phyloP scores from a whole-genome alignment of 2,888 invertebrate genomes.

The Leptopterna dolabrata region DNA sequence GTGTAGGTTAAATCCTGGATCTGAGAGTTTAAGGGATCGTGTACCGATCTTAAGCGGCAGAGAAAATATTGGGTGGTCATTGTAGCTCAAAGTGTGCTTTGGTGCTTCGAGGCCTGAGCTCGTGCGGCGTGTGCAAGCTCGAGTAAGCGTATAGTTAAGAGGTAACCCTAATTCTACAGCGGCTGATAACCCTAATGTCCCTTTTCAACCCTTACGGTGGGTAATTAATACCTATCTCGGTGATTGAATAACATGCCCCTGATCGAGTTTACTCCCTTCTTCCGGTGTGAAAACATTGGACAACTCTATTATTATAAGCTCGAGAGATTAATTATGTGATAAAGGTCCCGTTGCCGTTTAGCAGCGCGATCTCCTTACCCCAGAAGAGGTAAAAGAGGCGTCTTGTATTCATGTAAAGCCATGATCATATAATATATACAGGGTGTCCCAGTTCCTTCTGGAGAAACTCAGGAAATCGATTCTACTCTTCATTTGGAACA shows the following conservation, averaged over 20 bases:
- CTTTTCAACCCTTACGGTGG: slow-evolving; percentile 26
- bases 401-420: neutral
- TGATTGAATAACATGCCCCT: slow-evolving; percentile 35
- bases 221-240: slow-evolving; percentile 42
- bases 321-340: slow-evolving; percentile 6
- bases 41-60: neutral
- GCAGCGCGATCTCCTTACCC: neutral
- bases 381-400: neutral
- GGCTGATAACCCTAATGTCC: slow-evolving; percentile 37
- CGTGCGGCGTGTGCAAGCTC: neutral
- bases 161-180: slow-evolving; percentile 1
- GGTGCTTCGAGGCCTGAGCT: neutral
- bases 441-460: too few relatives aligned
- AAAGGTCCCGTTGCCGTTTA: neutral
- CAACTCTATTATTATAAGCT: slow-evolving; percentile 37
- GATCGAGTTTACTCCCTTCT: neutral
- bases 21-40: neutral
- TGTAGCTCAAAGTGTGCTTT: neutral
- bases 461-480: too few relatives aligned
- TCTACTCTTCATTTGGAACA: too few relatives aligned
- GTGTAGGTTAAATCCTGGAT: neutral
- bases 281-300: slow-evolving; percentile 28
- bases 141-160: slow-evolving; percentile 5
- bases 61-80: slow-evolving; percentile 31
- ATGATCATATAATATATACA: too few relatives aligned